These are phyloP conservation scores for Drosophila bocki DNA, from an alignment of 1,140 invertebrate species.

Conservation along the genomic window DNA sequence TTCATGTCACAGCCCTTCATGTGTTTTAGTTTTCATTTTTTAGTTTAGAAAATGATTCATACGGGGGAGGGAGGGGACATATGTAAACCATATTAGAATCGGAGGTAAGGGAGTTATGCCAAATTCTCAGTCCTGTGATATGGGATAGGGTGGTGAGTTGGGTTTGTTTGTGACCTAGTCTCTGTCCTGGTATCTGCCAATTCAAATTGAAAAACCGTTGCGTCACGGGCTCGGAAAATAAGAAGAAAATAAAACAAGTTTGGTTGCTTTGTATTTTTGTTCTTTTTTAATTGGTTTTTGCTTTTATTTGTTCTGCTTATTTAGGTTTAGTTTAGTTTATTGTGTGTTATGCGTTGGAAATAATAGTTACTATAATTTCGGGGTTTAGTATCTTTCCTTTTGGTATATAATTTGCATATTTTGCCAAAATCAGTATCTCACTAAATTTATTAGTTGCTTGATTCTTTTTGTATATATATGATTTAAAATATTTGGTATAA, in stretches of 20 bases:
- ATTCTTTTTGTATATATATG: constrained; percentile 65
- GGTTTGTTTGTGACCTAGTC: constrained; percentile 28
- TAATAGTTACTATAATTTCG: constrained; percentile 75
- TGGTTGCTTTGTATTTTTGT: constrained; percentile 59
- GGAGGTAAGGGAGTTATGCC: constrained; percentile 35
- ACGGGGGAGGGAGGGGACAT: constrained; percentile 12
- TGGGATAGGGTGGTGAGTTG: constrained; percentile 20
- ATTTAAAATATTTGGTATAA: constrained; percentile 77
- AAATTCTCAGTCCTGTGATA: constrained; percentile 59
- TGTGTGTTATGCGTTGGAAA: constrained; percentile 72
- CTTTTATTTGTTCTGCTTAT: constrained; percentile 72
- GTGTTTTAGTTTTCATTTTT: constrained; percentile 61
- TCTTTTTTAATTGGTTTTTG: constrained; percentile 63
- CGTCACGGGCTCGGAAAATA: constrained; percentile 41
- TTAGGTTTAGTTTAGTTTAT: constrained; percentile 51
- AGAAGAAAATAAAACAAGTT: constrained; percentile 77
- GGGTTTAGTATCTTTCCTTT: constrained; percentile 55
- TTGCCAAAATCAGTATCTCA: constrained; percentile 81
- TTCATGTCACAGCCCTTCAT: constrained; percentile 78
- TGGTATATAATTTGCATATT: constrained; percentile 77
- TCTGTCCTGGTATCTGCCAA: constrained; percentile 67
- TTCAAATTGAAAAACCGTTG: constrained; percentile 42
- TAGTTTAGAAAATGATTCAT: constrained; percentile 49
- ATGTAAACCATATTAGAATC: constrained; percentile 31
- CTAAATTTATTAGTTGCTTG: constrained; percentile 61